Evolutionary conservation across 1,140 invertebrate genomes (phyloP), one percentile per base, ranked within the genome.

Genomic region (Drosophila tropicalis): DNA sequence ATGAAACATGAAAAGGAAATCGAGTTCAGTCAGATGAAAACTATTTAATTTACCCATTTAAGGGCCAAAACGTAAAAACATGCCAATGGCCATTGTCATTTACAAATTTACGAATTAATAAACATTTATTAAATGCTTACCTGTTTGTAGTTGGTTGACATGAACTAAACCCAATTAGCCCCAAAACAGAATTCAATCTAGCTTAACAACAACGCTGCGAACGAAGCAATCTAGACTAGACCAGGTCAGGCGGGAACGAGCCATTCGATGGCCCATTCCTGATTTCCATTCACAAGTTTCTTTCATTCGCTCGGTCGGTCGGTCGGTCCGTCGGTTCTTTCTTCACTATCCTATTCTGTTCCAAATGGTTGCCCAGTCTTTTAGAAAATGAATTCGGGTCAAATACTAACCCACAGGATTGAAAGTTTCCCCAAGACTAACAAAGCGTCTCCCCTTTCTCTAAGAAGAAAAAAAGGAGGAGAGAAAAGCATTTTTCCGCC

Each of bases 341-440:
- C 36, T 39, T 22, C 19, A 10, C 17, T 51, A 22, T 47, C 10
- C 44, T 51, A 19, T 19, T 22, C 44, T 47, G 6, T 44, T 47
- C 44, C 7, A 7, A 47, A 47, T 9, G 15, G 44, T 51, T 51
- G 44, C 17, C 44, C 44, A 51, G 17, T 22, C 17, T 51, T 68
- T 76, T 86, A 85, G 86, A 86, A 85, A 85, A 82, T 86, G 82
- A 83, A 83, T 83, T 51, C 70, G 69, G 62, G 70, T 84, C 76
- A 72, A 76, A 78, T 36, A 62, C 17, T 51, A 51, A 51, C 44
- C 44, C 44, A 22, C 17, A 51, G 44, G 44, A 51, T 9, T 29
- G 29, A 19, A 51, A 9, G 9, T 19, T 10, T 51, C n/a, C 10
- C 15, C 7, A 67, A 65, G 64, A 76, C 67, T 72, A 72, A 68